Evolutionary conservation across 2,888 invertebrate genomes (phyloP).

Genomic region (Lysandra coridon): DNA sequence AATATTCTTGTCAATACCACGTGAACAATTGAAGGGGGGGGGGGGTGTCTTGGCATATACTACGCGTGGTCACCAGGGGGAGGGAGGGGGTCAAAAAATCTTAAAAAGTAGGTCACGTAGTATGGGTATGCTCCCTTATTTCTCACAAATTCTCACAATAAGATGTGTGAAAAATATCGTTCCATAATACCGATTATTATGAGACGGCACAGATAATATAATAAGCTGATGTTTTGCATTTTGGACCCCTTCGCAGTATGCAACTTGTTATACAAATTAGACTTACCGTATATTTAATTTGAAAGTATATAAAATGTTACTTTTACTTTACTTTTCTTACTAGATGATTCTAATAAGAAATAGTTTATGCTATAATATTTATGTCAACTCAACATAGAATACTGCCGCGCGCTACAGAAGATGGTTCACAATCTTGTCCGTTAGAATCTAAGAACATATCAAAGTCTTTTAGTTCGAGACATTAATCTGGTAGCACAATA

Average conservation of each 20-base stretch:
- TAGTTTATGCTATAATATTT: background rate
- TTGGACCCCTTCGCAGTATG: background rate
- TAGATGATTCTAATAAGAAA: background rate
- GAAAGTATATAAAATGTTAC: background rate
- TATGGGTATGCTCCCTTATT: too few relatives aligned
- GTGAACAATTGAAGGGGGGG: too few relatives aligned
- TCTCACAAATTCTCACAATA: background rate
- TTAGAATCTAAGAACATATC: background rate
- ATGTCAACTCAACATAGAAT: background rate
- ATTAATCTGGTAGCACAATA: constrained; percentile 72
- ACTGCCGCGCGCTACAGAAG: background rate
- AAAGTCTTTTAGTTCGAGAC: constrained; percentile 43
- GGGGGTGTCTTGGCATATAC: too few relatives aligned
- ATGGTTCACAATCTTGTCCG: background rate
- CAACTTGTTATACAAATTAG: background rate
- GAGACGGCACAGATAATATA: background rate
- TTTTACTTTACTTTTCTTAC: background rate
- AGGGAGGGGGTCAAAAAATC: too few relatives aligned
- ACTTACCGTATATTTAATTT: background rate
- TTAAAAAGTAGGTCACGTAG: too few relatives aligned
- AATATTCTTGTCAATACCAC: too few relatives aligned
- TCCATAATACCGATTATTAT: background rate
- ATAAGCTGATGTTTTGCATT: background rate
- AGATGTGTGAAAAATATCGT: background rate
- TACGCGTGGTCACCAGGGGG: too few relatives aligned